These are phyloP conservation scores for Rhaphigaster nebulosa DNA, from an alignment of 2,888 invertebrate species.

Conservation along the genomic window DNA sequence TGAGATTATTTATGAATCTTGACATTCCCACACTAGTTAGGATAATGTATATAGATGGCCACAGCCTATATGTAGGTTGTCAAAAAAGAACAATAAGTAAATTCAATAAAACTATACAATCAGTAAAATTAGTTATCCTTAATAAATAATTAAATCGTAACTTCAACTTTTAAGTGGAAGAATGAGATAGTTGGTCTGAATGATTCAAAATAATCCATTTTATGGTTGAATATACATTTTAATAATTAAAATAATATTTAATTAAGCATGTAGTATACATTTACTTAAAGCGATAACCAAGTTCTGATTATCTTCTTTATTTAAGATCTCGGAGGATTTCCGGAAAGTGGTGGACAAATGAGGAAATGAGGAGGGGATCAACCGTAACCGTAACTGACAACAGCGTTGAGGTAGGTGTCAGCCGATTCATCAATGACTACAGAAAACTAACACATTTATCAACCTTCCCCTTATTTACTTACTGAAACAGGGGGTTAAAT, in stretches of 20 bases:
- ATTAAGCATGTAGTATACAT: neutral
- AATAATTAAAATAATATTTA: neutral
- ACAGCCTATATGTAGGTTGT: too few relatives aligned
- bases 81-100: too few relatives aligned
- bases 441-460: neutral
- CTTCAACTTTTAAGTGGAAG: too few relatives aligned
- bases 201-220: too few relatives aligned
- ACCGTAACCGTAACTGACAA: neutral
- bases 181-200: too few relatives aligned
- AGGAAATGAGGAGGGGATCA: neutral
- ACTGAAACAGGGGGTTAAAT: neutral
- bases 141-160: too few relatives aligned
- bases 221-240: too few relatives aligned
- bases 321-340: neutral
- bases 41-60: too few relatives aligned
- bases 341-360: neutral
- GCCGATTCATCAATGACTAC: neutral
- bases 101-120: too few relatives aligned
- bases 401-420: neutral
- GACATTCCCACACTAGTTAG: too few relatives aligned
- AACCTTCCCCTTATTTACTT: neutral
- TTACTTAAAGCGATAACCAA: neutral
- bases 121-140: too few relatives aligned
- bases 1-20: too few relatives aligned
- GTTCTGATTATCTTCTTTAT: neutral